Conservation (phyloP, 2,797 vertebrate species). For the Serranus cabrilla region DNA sequence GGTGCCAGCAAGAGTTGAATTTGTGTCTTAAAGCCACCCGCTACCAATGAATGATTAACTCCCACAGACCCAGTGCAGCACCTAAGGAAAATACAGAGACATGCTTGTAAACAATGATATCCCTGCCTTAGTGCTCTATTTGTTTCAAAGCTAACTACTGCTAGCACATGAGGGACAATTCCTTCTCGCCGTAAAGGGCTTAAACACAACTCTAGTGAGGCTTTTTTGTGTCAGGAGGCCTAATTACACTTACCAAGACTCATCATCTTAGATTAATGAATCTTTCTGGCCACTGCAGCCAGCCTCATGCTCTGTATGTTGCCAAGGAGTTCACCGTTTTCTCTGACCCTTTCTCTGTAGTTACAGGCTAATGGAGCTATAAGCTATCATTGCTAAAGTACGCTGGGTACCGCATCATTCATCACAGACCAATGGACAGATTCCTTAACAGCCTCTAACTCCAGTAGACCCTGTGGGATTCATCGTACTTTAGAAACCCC, state of each 20-base stretch:
- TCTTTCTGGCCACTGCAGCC: conserved; percentile 72
- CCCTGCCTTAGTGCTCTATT: conserved; percentile 62
- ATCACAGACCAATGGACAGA: conserved; percentile 79
- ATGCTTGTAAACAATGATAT: conserved; percentile 63
- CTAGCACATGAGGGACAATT: conserved; percentile 53
- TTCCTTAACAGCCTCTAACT: conserved; percentile 77
- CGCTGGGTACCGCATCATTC: conserved; percentile 69
- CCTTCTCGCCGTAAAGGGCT: conserved; percentile 61
- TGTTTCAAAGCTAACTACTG: conserved; percentile 63
- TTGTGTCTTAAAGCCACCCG: conserved; percentile 82
- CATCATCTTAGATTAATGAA: conserved; percentile 83
- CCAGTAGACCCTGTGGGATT: conserved; percentile 72
- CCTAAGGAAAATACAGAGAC: conserved; percentile 65
- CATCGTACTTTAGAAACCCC: conserved; percentile 67
- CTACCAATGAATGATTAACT: conserved; percentile 81
- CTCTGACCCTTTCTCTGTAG: conserved; percentile 80
- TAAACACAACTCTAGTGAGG: conserved; percentile 63
- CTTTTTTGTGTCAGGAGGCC: conserved; percentile 79
- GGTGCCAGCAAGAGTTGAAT: conserved; percentile 81
- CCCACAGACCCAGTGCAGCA: conserved; percentile 68
- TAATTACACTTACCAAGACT: conserved; percentile 81
- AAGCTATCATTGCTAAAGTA: conserved; percentile 82
- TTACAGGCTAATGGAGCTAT: conserved; percentile 82
- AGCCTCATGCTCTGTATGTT: conserved; percentile 69
- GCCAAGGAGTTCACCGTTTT: conserved; percentile 76